Percentiles rank a stretch among this genome's conserved stretches.
Evolutionary conservation across 2,797 vertebrate genomes (phyloP).

Genomic region (Pelodytes ibericus): DNA sequence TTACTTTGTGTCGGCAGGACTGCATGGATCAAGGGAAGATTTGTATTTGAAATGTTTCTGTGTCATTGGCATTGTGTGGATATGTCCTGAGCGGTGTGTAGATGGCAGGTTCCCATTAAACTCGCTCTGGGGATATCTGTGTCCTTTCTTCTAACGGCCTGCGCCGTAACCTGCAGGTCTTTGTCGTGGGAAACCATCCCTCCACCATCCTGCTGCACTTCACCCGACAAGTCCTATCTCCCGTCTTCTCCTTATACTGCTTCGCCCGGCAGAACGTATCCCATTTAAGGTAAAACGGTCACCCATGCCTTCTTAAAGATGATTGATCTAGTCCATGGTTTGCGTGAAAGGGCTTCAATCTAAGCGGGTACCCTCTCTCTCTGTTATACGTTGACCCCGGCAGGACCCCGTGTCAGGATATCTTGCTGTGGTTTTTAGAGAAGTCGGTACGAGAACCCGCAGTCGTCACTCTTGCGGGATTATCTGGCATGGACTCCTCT

Average conservation of each 20-base stretch:
- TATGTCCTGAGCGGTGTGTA: too few relatives aligned
- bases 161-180: slow-evolving; percentile 74
- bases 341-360: too few relatives aligned
- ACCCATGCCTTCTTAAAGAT: too few relatives aligned
- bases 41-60: too few relatives aligned
- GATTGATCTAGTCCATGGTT: too few relatives aligned
- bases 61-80: too few relatives aligned
- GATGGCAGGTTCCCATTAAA: too few relatives aligned
- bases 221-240: slow-evolving; percentile 75
- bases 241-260: slow-evolving; percentile 86
- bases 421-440: slow-evolving; percentile 86
- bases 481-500: slow-evolving; percentile 71
- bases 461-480: slow-evolving; percentile 70
- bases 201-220: slow-evolving; percentile 72
- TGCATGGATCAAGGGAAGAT: too few relatives aligned
- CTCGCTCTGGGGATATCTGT: too few relatives aligned
- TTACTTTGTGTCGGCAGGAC: too few relatives aligned
- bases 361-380: too few relatives aligned
- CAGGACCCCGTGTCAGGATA: slow-evolving; percentile 87
- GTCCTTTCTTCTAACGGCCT: background rate
- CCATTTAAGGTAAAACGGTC: slow-evolving; percentile 82
- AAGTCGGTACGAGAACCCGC: slow-evolving; percentile 68
- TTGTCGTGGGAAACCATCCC: slow-evolving; percentile 85
- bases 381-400: slow-evolving; percentile 16
- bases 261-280: slow-evolving; percentile 88